These are phyloP conservation scores for Drosophila barbarae DNA, from an alignment of 2,888 invertebrate genomes.

Conservation along the genomic window DNA sequence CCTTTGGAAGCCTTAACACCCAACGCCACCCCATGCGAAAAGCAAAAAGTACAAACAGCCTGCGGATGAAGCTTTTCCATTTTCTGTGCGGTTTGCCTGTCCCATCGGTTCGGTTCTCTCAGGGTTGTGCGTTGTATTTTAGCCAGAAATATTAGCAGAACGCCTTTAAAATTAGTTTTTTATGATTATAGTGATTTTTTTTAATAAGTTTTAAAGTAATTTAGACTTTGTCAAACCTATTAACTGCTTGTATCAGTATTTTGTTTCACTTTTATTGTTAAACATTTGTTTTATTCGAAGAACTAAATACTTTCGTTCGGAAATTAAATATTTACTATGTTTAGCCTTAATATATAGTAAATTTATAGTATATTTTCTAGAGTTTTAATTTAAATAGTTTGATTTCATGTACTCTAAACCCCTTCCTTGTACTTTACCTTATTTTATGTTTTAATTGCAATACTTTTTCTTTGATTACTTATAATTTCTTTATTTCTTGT, in stretches of 20 bases:
- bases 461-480: constrained; percentile 5
- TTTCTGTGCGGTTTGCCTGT: not conserved
- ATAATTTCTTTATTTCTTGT: constrained; percentile 14
- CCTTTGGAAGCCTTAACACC: constrained; percentile 2
- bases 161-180: not conserved
- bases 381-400: not conserved
- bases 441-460: constrained; percentile 1
- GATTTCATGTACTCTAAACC: not conserved
- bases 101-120: constrained; percentile 2
- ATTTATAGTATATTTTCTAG: not conserved
- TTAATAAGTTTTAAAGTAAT: too few species aligned
- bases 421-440: not conserved
- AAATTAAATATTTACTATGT: too few species aligned
- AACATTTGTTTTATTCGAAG: not conserved
- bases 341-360: not conserved
- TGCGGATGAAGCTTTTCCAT: not conserved
- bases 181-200: not conserved
- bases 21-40: constrained; percentile 14
- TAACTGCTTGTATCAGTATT: not conserved
- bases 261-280: not conserved
- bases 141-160: not conserved
- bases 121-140: not conserved
- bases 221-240: not conserved
- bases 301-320: not conserved
- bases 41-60: constrained; percentile 6